Evolutionary conservation across 92 coral and sea anemone species (phyloP).

Genomic region (Anthopleura xanthogrammica): DNA sequence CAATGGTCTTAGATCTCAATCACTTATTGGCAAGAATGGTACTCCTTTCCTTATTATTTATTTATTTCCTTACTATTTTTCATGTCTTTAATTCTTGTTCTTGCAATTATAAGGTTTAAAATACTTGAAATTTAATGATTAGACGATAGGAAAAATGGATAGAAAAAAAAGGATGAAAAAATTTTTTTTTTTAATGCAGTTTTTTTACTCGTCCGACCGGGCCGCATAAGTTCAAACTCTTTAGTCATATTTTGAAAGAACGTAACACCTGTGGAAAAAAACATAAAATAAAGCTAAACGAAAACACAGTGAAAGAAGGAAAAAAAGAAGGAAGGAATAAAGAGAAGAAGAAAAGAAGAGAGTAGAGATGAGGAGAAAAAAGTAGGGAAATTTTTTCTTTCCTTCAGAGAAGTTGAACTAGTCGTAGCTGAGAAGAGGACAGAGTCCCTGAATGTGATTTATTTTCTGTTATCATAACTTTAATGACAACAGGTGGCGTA

Average conservation of each 20-base stretch:
- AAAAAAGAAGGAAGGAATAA: no score
- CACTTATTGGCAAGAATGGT: background rate
- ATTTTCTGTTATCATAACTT: background rate
- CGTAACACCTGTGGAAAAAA: background rate
- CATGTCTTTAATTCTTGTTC: background rate
- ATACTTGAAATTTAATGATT: background rate
- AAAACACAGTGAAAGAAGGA: background rate
- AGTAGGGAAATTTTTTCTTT: background rate
- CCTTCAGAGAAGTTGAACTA: background rate
- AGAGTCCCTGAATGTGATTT: background rate
- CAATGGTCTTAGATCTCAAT: background rate
- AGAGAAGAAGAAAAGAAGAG: no score
- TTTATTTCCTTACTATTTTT: background rate
- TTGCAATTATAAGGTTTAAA: background rate
- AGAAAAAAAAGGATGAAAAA: background rate
- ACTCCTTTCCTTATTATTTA: background rate
- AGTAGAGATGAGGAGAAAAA: background rate
- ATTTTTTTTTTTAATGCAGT: no score
- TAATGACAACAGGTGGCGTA: background rate
- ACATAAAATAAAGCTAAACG: background rate
- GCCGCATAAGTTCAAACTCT: no score
- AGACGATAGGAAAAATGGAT: background rate
- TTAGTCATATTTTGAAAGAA: no score
- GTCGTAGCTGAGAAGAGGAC: background rate
- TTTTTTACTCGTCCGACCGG: no score